Base-by-base conservation (phyloP, 2,113 vertebrate species). In the Sphaerodactylus townsendi region DNA sequence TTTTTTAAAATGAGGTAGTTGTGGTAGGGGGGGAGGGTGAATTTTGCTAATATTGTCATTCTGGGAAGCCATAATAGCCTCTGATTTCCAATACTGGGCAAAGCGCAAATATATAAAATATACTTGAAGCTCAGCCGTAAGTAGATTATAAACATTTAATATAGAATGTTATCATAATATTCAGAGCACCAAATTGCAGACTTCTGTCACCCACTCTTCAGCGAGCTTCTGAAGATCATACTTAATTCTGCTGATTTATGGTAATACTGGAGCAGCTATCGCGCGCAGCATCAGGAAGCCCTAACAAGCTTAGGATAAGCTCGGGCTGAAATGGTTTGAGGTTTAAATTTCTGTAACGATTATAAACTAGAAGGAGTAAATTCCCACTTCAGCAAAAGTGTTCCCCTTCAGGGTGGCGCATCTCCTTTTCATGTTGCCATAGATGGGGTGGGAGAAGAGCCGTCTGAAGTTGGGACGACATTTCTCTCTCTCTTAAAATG, bases 241-340 rank as follows among this genome's bases (percentile, higher is more conserved):
- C 97, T 98, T 99, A 99, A 99, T 99, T 99, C 98, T 98, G 98
- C 98, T 97, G 98, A 98, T 98, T 98, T 99, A 99, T 99, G 98
- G 98, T 98, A 98, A 98, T 98, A 96, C 97, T 95, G 95, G 93
- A 88, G 96, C 95, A n/a, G 93, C 96, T 99, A 99, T 99, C 98
- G 91, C 95, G 95, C 90, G 92, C 96, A 92, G 96, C 97, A 99
- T 99, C 99, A 97, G 97, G 97, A 97, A 97, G 97, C 96, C 97
- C 98, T 99, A 99, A 99, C 98, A 99, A 99, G 99, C 99, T 99
- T 99, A 99, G 98, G 96, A 98, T 99, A 99, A 99, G 98, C 99
- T 97, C 95, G 93, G 96, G 95, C 97, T 97, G 97, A 98, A 97
- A 98, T 97, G 98, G 98, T 98, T 98, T 98, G 98, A 98, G 98